Base-by-base conservation (phyloP, 2,888 invertebrate species). In the Ectropis crepuscularia region DNA sequence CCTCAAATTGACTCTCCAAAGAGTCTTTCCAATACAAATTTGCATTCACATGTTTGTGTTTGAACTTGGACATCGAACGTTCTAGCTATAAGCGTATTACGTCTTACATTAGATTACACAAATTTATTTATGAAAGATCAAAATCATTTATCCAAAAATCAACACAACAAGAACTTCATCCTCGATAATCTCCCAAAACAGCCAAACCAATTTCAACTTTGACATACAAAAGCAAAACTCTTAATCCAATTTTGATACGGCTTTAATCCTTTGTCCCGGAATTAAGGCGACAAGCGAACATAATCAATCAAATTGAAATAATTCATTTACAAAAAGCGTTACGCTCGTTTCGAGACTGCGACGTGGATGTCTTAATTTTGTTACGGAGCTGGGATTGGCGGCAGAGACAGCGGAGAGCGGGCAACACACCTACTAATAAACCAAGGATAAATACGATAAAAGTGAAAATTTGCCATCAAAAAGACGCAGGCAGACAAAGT, bases 251-350 rank as follows among this genome's bases (percentile, higher is more conserved):
- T 59, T 57, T 43, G 47, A 28, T 54, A 59, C 54, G 46, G 41
- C 37, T 59, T 47, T 63, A 59, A 63, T 63, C 59, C 11, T 55
- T 59, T 54, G 63, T 59, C 49, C 39, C 45, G 28, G 48, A 39
- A 57, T 63, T 55, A 63, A 59, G 50, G 63, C 45, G 54, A 59
- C 59, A 59, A 59, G 49, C 59, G 53, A 47, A 55, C 39, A 55
- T 59, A 59, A 59, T 63, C 63, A 63, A 63, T 63, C 63, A 63
- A 59, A 63, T 59, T 63, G 28, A 63, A 54, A 54, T 59, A 63
- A 63, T 63, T 58, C 50, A 46, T 55, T 57, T 53, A 28, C 63
- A 49, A 51, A 63, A 50, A 53, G 59, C 63, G 49, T 63, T 59
- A 50, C 38, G 45, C 16, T 49, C 42, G 41, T 59, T 63, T 48